Evolutionary conservation across 2,888 invertebrate genomes (phyloP).

Genomic region (Lasioglossum zephyrum): DNA sequence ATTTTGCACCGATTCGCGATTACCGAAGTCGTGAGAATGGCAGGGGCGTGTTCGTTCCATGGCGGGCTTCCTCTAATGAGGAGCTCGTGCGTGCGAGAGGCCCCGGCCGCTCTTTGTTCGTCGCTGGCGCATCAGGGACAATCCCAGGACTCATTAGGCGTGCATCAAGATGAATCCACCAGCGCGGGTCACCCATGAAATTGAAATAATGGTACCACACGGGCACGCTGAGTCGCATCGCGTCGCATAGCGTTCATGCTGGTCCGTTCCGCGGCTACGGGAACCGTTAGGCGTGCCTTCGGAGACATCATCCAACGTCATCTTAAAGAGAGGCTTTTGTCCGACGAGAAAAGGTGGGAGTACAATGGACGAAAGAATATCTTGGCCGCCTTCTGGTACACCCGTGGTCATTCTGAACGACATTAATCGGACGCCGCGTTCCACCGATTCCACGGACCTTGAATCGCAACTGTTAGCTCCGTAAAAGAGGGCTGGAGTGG

Average conservation of each 20-base stretch:
- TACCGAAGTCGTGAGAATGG: constrained; percentile 61
- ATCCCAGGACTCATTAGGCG: constrained; percentile 65
- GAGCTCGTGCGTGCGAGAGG: constrained; percentile 64
- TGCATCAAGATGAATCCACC: constrained; percentile 63
- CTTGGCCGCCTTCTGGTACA: constrained; percentile 15
- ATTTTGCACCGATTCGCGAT: constrained; percentile 63
- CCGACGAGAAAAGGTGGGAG: constrained; percentile 41
- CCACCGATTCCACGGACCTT: constrained; percentile 23
- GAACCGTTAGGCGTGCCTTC: constrained; percentile 60
- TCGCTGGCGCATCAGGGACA: constrained; percentile 59
- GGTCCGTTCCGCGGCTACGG: constrained; percentile 45
- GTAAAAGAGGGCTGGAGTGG: too few relatives aligned
- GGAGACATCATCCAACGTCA: constrained; percentile 51
- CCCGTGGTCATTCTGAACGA: constrained; percentile 44
- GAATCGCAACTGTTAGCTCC: constrained; percentile 13
- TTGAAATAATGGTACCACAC: constrained; percentile 72
- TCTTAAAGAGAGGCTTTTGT: constrained; percentile 55
- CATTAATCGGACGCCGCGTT: constrained; percentile 45
- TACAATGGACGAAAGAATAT: constrained; percentile 48
- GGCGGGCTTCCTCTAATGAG: constrained; percentile 60
- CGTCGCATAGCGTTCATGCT: not conserved
- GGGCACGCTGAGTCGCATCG: constrained; percentile 19
- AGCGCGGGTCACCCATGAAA: constrained; percentile 69
- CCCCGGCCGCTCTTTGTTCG: constrained; percentile 52
- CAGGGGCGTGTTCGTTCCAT: constrained; percentile 57